Base-by-base conservation (phyloP, 2,797 vertebrate species). In the Glyptemys insculpta region DNA sequence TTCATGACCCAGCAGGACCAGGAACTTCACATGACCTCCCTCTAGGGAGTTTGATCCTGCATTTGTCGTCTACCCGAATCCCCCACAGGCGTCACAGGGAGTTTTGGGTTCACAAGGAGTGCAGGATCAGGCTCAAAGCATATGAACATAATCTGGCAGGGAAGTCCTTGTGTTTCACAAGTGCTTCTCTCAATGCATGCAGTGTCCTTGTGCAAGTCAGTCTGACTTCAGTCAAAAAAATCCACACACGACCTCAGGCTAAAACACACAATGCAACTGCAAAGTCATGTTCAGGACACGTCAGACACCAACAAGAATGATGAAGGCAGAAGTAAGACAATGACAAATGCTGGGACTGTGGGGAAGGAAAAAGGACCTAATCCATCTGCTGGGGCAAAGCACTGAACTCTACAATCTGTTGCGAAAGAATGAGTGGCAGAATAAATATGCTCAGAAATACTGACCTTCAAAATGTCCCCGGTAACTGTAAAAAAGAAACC, bases 391-490 rank as follows among this genome's bases (percentile, higher is more conserved):
- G 50, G 90, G 53, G 56, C 81, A 89, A 68, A 94, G 44, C 68
- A 74, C 94, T 86, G 44, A 37, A 85, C 56, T 2, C 2, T 10
- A 3, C 52, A 91, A 56, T 29, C 11, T 0, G 1, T 0, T 0
- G 47, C 79, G 12, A 90, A 83, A 41, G 27, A 95, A 19, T 89
- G 78, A 85, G 79, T 34, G 83, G 44, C 57, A 83, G 34, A 21
- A 19, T 68, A 7, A 31, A 41, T 21, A 54, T 78, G 56, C 76
- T 87, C 0, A 8, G 91, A 94, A 89, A 86, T 62, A 11, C 19
- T 93, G 93, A 88, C 96, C 91, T 96, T 94, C 87, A 97, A 7
- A 82, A 59, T 89, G 74, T 96, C 90, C 79, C 65, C 87, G 79
- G 59, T 89, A 89, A 31, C 50, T 96, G 15, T 83, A 49, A 47